Conservation (phyloP, 2,113 vertebrate species). For the Alethe castanea region DNA sequence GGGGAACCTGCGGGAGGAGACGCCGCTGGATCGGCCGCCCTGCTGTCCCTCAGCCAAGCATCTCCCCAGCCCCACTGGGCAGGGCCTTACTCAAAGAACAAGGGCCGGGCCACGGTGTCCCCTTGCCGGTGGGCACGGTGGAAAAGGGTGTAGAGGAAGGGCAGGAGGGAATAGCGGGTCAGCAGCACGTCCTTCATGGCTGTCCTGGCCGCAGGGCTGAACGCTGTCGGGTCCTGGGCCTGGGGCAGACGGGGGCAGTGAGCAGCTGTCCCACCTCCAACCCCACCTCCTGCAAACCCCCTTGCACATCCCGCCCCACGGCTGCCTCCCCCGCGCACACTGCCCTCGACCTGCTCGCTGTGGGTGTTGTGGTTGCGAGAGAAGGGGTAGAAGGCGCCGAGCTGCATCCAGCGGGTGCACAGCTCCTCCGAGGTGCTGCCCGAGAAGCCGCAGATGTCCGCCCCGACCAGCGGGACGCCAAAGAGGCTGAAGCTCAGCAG, state of each 20-base stretch:
- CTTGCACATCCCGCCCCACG: rapidly evolving
- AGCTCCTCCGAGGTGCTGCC: conserved; percentile 82
- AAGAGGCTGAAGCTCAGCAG: conserved; percentile 87
- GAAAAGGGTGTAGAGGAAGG: conserved; percentile 88
- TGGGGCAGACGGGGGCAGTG: not conserved
- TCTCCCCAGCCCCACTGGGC: not conserved
- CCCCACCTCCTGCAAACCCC: not conserved
- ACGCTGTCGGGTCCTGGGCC: conserved; percentile 83
- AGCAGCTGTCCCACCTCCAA: not conserved
- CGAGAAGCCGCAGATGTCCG: conserved; percentile 84
- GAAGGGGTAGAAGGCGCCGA: conserved; percentile 89
- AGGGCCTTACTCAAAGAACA: conserved; percentile 84
- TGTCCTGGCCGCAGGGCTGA: conserved; percentile 70
- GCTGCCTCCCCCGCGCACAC: not conserved
- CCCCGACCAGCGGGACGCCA: conserved; percentile 81
- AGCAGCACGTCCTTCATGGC: conserved; percentile 84
- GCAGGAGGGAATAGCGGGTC: conserved; percentile 84
- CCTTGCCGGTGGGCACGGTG: conserved; percentile 80
- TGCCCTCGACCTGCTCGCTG: conserved; percentile 59
- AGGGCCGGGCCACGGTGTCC: conserved; percentile 79
- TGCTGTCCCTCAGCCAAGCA: rapidly evolving
- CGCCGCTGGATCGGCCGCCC: rapidly evolving
- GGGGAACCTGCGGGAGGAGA: conserved; percentile 74
- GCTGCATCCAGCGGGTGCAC: conserved; percentile 86
- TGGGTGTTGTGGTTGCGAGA: conserved; percentile 84